Conservation (phyloP, 64 coral and sea anemone genomes). For the Exaiptasia diaphana region DNA sequence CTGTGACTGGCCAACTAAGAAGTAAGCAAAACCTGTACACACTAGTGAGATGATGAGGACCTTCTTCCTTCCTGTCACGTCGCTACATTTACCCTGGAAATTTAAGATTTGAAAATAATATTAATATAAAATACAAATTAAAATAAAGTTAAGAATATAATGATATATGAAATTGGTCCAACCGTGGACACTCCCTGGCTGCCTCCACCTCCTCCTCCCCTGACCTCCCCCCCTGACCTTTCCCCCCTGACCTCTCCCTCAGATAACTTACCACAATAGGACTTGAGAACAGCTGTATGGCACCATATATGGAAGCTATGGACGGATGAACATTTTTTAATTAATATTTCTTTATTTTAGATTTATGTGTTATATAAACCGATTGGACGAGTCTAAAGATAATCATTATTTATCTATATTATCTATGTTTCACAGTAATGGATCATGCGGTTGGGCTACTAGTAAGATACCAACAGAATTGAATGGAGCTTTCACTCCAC, state of each 20-base stretch:
- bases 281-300: constrained; percentile 84
- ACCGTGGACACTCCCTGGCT: too few species aligned
- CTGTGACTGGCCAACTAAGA: constrained; percentile 35
- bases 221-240: too few species aligned
- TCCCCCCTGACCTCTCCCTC: too few species aligned
- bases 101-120: background rate
- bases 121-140: background rate
- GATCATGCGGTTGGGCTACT: too few species aligned
- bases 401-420: too few species aligned
- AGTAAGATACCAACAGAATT: too few species aligned
- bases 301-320: constrained; percentile 87
- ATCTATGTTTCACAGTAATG: too few species aligned
- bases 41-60: constrained; percentile 67
- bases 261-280: constrained; percentile 79
- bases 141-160: background rate
- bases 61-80: constrained; percentile 65
- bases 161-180: too few species aligned
- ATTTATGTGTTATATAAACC: background rate
- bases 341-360: background rate
- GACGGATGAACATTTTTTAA: background rate
- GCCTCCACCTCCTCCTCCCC: too few species aligned
- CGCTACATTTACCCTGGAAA: constrained; percentile 84
- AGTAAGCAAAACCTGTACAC: constrained; percentile 64
- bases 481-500: too few species aligned
- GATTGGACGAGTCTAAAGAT: too few species aligned